A percentile compares a stretch with the other conserved stretches of the same genome.
These are phyloP conservation scores for Enhydra lutris DNA, from an alignment of 2,113 vertebrate genomes.

Conservation along the genomic window DNA sequence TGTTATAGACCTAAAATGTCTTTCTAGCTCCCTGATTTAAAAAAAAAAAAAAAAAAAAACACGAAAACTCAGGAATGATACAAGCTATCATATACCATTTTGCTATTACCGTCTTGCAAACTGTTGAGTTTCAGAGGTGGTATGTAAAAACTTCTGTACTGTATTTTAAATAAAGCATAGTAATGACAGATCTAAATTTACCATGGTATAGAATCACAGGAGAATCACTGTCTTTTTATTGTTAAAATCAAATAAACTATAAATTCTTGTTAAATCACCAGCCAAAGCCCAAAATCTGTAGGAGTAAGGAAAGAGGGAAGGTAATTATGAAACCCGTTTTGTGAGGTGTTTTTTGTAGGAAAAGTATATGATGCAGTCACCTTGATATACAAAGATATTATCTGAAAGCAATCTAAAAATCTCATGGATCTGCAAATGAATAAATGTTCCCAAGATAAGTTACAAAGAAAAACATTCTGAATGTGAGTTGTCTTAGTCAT, in stretches of 20 bases:
- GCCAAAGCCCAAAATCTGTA: slow-evolving; percentile 26
- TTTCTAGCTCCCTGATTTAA: neutral
- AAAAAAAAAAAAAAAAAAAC: neutral
- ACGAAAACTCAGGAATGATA: neutral
- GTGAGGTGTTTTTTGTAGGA: slow-evolving; percentile 23
- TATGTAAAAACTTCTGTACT: neutral
- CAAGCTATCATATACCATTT: neutral
- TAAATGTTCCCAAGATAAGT: slow-evolving; percentile 35
- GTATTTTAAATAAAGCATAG: neutral
- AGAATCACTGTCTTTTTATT: slow-evolving; percentile 1
- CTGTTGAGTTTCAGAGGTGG: neutral
- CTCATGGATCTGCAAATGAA: slow-evolving; percentile 5
- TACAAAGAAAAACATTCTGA: slow-evolving; percentile 34
- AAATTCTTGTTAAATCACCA: slow-evolving; percentile 33
- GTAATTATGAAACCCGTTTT: slow-evolving; percentile 39
- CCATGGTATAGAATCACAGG: neutral
- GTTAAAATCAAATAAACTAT: slow-evolving; percentile 27
- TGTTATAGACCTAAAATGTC: neutral
- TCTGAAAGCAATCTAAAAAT: slow-evolving; percentile 50
- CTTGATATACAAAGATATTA: neutral
- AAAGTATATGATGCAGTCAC: slow-evolving; percentile 4
- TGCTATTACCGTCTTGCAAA: neutral
- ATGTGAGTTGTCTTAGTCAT: neutral
- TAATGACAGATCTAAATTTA: slow-evolving; percentile 26
- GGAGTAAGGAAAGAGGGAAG: neutral